Conservation (phyloP, 2,113 vertebrate species). For the Myocastor coypus region DNA sequence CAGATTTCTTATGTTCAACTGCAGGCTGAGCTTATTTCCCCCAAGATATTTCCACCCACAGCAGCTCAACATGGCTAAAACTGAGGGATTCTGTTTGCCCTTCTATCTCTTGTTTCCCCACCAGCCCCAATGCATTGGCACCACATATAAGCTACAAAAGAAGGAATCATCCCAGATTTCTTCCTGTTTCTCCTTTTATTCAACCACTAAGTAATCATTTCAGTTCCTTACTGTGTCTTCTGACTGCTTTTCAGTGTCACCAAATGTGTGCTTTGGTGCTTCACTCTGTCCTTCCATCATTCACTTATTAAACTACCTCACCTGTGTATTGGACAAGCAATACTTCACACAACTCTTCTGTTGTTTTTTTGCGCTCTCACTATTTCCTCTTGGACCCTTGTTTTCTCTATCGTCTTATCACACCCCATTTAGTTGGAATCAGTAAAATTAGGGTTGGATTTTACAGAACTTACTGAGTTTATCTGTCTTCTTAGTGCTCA, state of each 20-base stretch:
- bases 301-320: not conserved
- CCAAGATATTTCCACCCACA: not conserved
- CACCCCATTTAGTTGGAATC: not conserved
- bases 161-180: not conserved
- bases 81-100: not conserved
- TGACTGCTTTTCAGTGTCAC: conserved; percentile 11
- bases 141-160: not conserved
- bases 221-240: not conserved
- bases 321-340: not conserved
- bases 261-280: not conserved
- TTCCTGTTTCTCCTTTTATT: not conserved
- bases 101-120: not conserved
- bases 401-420: not conserved
- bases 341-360: not conserved
- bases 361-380: not conserved
- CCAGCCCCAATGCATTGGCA: not conserved
- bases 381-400: not conserved
- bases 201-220: not conserved
- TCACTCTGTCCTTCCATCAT: not conserved
- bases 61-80: not conserved
- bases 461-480: not conserved
- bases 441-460: not conserved
- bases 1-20: not conserved
- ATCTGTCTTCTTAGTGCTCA: not conserved
- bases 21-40: not conserved